Conservation (phyloP, 2,113 vertebrate genomes). For the Boleophthalmus pectinirostris region DNA sequence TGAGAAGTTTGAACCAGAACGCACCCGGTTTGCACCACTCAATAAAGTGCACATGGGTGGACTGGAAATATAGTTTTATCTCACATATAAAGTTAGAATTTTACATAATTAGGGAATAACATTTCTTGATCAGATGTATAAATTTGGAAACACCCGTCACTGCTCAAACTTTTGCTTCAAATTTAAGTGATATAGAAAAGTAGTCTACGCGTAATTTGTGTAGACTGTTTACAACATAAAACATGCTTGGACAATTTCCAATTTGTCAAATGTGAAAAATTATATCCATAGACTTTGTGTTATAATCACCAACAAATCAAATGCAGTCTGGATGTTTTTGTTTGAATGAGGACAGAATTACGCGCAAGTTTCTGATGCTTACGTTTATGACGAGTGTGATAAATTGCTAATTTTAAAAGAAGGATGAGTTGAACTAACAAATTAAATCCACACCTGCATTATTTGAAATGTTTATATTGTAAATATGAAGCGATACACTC, state of each 20-base stretch:
- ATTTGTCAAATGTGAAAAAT: background rate
- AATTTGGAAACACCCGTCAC: background rate
- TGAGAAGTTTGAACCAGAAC: constrained; percentile 30
- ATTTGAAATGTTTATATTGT: background rate
- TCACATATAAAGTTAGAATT: background rate
- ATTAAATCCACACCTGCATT: background rate
- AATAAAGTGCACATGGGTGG: background rate
- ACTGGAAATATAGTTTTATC: background rate
- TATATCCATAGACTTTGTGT: background rate
- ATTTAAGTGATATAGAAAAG: too few relatives aligned
- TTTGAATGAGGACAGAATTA: background rate
- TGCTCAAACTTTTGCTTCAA: background rate
- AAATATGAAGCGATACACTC: background rate
- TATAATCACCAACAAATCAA: background rate
- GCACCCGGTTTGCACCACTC: constrained; percentile 1
- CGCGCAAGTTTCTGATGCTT: background rate
- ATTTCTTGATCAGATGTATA: background rate
- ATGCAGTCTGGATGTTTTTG: background rate
- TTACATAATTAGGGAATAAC: background rate
- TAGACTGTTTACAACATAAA: too few relatives aligned
- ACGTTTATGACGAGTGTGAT: background rate
- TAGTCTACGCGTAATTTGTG: background rate
- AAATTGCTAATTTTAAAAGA: background rate
- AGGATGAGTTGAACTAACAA: background rate
- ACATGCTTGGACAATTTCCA: background rate